Evolutionary conservation across 1,140 invertebrate genomes (phyloP).

Genomic region (Danaus melanippus): DNA sequence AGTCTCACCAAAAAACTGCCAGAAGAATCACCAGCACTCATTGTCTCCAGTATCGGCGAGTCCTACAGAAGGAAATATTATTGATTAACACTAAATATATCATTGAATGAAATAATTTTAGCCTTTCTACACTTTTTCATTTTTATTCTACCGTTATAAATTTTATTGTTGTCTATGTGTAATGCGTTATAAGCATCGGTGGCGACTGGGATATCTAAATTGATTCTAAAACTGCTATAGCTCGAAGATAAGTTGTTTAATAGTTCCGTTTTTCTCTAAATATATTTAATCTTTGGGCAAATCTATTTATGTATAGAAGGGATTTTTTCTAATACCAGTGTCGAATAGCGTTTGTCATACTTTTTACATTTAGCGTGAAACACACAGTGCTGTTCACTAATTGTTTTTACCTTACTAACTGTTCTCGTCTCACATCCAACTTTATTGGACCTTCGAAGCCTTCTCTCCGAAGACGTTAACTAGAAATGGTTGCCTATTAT

Average conservation of each 20-base stretch:
- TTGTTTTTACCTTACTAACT: conserved; percentile 59
- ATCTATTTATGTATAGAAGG: conserved; percentile 3
- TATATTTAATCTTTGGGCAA: conserved; percentile 4
- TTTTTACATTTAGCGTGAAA: conserved; percentile 28
- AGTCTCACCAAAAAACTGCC: conserved; percentile 49
- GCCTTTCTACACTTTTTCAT: too few relatives aligned
- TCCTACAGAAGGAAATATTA: conserved; percentile 37
- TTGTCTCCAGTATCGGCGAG: conserved; percentile 61
- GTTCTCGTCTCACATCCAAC: conserved; percentile 66
- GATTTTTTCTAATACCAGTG: too few relatives aligned
- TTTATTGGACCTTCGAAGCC: conserved; percentile 67
- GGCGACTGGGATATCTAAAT: neutral
- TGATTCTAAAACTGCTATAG: neutral
- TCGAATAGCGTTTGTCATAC: conserved; percentile 17
- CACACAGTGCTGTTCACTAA: conserved; percentile 45
- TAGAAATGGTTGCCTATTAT: conserved; percentile 61
- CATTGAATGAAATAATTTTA: too few relatives aligned
- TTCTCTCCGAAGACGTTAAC: conserved; percentile 61
- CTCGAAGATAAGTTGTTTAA: too few relatives aligned
- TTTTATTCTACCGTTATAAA: too few relatives aligned
- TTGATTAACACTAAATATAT: conserved; percentile 5
- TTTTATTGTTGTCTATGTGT: conserved; percentile 3
- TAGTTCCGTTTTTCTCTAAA: conserved; percentile 1
- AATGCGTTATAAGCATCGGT: conserved; percentile 23
- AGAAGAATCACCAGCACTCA: conserved; percentile 40